phyloP scores from a whole-genome alignment of 35 echinoderm and acorn worm species.

The Diadema setosum region DNA sequence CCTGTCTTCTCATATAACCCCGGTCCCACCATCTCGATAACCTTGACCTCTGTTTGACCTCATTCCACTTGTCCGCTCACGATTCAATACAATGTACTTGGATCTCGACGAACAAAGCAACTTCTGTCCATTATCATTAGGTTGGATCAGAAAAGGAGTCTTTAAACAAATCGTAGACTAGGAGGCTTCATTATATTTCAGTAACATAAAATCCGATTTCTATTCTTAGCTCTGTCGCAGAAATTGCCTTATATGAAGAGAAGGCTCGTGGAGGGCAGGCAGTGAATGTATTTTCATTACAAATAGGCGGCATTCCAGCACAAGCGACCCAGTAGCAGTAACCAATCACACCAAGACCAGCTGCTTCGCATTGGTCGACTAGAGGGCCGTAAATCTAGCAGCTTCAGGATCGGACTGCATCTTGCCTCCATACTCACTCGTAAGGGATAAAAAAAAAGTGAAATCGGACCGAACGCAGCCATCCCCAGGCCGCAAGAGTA shows the following conservation, averaged over 20 bases:
- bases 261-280: neutral
- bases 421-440: neutral
- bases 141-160: too few species aligned
- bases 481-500: too few species aligned
- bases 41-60: neutral
- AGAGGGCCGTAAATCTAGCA: constrained; percentile 5
- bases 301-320: constrained; percentile 24
- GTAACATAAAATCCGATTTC: neutral
- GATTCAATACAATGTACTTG: too few species aligned
- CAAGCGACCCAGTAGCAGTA: constrained; percentile 11
- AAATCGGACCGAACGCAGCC: too few species aligned
- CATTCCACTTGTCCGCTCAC: neutral
- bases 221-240: neutral
- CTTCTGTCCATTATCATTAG: too few species aligned
- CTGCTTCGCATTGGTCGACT: constrained; percentile 27
- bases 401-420: neutral
- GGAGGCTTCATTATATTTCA: too few species aligned
- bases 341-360: constrained; percentile 11
- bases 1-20: constrained; percentile 9
- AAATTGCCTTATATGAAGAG: constrained; percentile 22
- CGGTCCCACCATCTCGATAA: neutral
- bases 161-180: too few species aligned
- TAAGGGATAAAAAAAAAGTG: too few species aligned
- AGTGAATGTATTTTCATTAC: constrained; percentile 33
- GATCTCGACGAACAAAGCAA: too few species aligned